These are phyloP conservation scores for Pammene aurita DNA, from an alignment of 2,888 invertebrate species.

Conservation along the genomic window DNA sequence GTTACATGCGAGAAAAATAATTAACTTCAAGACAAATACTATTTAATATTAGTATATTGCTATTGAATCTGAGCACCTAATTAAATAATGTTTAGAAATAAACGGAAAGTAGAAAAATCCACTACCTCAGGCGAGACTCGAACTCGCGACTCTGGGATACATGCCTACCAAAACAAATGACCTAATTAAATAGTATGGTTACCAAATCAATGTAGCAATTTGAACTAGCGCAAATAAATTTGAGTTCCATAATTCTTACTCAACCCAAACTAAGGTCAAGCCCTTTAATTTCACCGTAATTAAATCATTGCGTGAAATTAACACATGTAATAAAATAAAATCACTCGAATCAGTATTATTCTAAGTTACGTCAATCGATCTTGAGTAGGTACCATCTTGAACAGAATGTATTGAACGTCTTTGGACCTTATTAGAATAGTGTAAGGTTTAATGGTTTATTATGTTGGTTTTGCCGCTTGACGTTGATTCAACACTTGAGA, in stretches of 20 bases:
- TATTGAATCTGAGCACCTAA: too few species aligned
- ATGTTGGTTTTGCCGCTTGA: not conserved
- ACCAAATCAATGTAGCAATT: not conserved
- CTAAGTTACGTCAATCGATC: not conserved
- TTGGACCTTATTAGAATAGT: too few species aligned
- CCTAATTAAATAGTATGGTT: too few species aligned
- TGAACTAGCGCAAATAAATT: not conserved
- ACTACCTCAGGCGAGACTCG: too few species aligned
- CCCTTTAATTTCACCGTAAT: conserved; percentile 12
- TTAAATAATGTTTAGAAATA: too few species aligned
- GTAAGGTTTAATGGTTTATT: not conserved
- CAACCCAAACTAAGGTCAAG: conserved; percentile 6
- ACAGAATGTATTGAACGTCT: too few species aligned
- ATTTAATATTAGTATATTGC: too few species aligned
- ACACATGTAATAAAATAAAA: not conserved
- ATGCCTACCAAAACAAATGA: too few species aligned
- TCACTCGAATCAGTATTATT: not conserved
- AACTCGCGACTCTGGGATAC: too few species aligned
- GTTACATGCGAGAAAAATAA: too few species aligned
- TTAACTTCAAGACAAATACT: too few species aligned
- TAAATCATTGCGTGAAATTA: conserved; percentile 16
- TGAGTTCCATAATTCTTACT: not conserved
- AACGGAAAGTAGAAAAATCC: too few species aligned
- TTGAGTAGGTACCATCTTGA: not conserved
- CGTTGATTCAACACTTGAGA: conserved; percentile 4